Base-by-base conservation (phyloP, 1,140 invertebrate genomes). In the Euura saliciscinereae region DNA sequence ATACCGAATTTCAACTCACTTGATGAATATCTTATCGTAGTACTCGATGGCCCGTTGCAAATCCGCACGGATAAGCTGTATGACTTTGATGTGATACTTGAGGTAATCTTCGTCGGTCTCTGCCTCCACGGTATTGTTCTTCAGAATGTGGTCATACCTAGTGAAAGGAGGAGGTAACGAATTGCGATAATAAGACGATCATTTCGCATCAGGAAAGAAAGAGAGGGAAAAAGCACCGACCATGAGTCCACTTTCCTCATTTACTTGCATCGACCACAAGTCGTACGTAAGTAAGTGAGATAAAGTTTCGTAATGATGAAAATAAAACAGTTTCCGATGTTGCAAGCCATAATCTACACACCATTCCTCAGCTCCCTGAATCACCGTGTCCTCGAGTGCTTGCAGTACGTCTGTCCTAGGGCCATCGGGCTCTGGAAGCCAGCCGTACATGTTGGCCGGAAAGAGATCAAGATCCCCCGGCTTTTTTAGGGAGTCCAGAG, bases 11-110 rank as follows among this genome's bases (percentile, higher is more conserved):
- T 45, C 74, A 67, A 90, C 89, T 88, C 87, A 94, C 94, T 92
- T 91, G 80, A 92, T 89, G 84, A 97, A 98, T 28, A 95, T 78
- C 85, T 93, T 94, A 78, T 97, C 94, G 77, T 96, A 95, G 81
- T 91, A 92, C 78, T 96, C 94, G 69, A 93, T 89, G 1, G 94
- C 94, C 77, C 91, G 91, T 81, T 95, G 93, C 28, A 97, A 84
- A 88, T 98, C 96, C 3, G 91, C 91, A 75, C 95, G 91, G 7
- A 97, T 87, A 43, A 94, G 85, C 82, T 97, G 95, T 74, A 94
- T 93, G 43, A 97, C 89, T 87, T 95, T 93, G 43, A 96, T 95
- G 45, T 96, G 86, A 83, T 93, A 92, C 74, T 94, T 92, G 28
- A 96, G 75, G 44, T 89, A 88, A 6, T 91, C 90, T 71, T 94